These are phyloP conservation scores for Notocelia uddmanniana DNA, from an alignment of 2,888 invertebrate species.

Conservation along the genomic window DNA sequence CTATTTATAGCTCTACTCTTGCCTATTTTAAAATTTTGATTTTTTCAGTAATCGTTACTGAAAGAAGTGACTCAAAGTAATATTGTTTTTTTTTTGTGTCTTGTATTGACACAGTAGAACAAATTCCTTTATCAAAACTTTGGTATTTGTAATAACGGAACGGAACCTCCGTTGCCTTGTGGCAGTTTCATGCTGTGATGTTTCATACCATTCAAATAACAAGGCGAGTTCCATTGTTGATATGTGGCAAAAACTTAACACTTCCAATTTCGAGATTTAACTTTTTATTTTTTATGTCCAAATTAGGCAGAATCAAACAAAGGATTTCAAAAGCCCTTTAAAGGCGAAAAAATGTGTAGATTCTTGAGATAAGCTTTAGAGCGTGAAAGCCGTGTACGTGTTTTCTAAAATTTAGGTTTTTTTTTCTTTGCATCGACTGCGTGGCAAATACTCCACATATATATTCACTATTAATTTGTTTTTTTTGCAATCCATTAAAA, in stretches of 20 bases:
- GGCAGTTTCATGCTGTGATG: background rate
- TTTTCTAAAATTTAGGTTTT: conserved; percentile 22
- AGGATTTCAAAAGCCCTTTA: conserved; percentile 26
- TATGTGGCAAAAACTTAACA: conserved; percentile 35
- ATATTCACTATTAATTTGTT: no score
- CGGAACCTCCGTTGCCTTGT: conserved; percentile 11
- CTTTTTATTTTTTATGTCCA: conserved; percentile 19
- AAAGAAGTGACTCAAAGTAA: no score
- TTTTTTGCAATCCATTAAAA: no score
- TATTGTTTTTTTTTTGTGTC: no score
- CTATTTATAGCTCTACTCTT: no score
- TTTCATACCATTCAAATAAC: conserved; percentile 29
- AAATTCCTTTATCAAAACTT: no score
- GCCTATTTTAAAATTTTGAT: no score
- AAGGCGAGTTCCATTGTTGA: conserved; percentile 30
- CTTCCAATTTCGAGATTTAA: conserved; percentile 38
- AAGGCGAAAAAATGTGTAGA: conserved; percentile 29
- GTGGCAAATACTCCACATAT: background rate
- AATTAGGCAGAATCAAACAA: conserved; percentile 16
- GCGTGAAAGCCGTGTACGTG: conserved; percentile 20
- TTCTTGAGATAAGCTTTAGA: conserved; percentile 20
- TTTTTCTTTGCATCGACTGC: conserved; percentile 22
- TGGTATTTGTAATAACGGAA: no score
- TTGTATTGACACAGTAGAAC: no score
- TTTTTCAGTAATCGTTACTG: no score